Evolutionary conservation across 1,140 invertebrate species (phyloP).

Genomic region (Arion vulgaris): DNA sequence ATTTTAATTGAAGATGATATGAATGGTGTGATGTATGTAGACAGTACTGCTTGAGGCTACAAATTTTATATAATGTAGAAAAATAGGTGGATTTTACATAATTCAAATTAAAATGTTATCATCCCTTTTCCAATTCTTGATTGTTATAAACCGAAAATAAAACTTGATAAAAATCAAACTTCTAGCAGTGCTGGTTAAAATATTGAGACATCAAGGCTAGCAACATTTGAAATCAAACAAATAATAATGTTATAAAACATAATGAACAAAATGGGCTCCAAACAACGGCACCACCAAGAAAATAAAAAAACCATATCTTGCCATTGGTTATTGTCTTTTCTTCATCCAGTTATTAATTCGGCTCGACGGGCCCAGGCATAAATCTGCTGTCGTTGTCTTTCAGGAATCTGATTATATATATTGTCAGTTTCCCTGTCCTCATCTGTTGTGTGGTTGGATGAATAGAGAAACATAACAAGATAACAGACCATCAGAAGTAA

Average conservation of each 20-base stretch:
- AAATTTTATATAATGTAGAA: no score
- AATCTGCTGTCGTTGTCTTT: constrained; percentile 34
- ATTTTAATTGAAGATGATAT: no score
- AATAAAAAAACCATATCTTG: constrained; percentile 13
- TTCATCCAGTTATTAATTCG: constrained; percentile 29
- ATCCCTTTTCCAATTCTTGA: neutral
- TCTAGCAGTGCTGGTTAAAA: neutral
- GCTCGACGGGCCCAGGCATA: constrained; percentile 35
- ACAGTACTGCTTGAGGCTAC: no score
- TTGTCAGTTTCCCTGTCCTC: constrained; percentile 2
- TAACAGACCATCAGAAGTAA: neutral
- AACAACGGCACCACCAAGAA: neutral
- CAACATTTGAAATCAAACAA: neutral
- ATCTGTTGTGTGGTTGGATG: constrained; percentile 5
- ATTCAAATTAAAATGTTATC: neutral
- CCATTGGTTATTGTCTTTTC: constrained; percentile 27
- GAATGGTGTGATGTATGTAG: no score
- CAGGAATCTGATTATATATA: constrained; percentile 35
- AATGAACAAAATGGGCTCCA: neutral
- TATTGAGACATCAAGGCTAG: neutral
- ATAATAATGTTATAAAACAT: neutral
- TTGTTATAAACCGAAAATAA: neutral
- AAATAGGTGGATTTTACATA: no score
- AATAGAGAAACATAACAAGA: neutral
- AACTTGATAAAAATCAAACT: neutral